A percentile compares a stretch with the other conserved stretches of the same genome.
These are phyloP conservation scores for Colossoma macropomum DNA, from an alignment of 2,113 vertebrate genomes.

Conservation along the genomic window DNA sequence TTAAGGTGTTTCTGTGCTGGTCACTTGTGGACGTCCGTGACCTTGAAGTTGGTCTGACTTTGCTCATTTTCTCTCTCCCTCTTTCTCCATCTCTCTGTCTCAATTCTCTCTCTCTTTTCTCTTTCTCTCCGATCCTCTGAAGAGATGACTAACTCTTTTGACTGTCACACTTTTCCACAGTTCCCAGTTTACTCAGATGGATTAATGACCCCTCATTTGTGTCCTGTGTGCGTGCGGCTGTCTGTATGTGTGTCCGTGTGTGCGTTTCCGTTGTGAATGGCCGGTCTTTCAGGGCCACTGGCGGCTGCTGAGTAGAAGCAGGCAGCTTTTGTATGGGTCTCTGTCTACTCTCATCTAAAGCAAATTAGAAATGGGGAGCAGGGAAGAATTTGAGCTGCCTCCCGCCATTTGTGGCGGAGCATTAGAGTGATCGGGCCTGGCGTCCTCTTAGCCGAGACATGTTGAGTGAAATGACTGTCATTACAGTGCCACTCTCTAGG, in stretches of 20 bases:
- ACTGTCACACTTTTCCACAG: constrained; percentile 88
- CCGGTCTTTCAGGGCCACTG: constrained; percentile 86
- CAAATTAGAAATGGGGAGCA: constrained; percentile 89
- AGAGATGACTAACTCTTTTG: constrained; percentile 77
- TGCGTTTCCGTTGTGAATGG: constrained; percentile 84
- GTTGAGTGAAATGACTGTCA: constrained; percentile 73
- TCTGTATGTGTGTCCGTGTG: constrained; percentile 31
- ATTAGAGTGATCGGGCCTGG: constrained; percentile 82
- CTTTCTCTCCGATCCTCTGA: constrained; percentile 34
- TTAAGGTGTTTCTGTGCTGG: constrained; percentile 62
- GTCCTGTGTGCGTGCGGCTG: constrained; percentile 63
- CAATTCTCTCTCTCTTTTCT: constrained; percentile 16
- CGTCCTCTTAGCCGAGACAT: constrained; percentile 75
- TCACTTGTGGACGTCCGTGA: constrained; percentile 58
- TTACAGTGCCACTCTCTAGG: constrained; percentile 59
- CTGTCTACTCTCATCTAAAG: constrained; percentile 95
- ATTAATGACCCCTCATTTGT: constrained; percentile 91
- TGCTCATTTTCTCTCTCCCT: constrained; percentile 29
- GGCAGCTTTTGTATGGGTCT: constrained; percentile 92
- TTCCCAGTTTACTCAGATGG: constrained; percentile 85
- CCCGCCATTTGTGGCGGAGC: constrained; percentile 79
- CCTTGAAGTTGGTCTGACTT: constrained; percentile 44
- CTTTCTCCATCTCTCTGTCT: constrained; percentile 45
- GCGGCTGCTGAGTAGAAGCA: constrained; percentile 85
- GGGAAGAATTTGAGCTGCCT: constrained; percentile 83